phyloP scores from a whole-genome alignment of 2,888 invertebrate species.

The Doris montereyensis region DNA sequence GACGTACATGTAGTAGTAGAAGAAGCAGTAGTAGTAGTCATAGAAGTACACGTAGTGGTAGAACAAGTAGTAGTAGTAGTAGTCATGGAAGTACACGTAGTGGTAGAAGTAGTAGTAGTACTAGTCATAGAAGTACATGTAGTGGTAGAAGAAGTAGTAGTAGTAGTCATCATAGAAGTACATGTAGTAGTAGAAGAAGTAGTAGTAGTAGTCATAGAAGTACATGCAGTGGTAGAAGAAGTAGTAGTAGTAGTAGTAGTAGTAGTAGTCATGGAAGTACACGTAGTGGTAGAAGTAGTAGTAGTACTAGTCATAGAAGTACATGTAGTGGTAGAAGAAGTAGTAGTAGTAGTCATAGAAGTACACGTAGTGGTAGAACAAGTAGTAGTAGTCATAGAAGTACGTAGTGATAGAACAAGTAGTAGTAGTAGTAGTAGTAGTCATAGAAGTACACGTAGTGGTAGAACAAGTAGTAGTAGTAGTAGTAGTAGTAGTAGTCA shows the following conservation, averaged over 20 bases:
- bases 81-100: slow-evolving; percentile 26
- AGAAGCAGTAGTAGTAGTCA: no score
- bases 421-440: slow-evolving; percentile 23
- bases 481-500: slow-evolving; percentile 15
- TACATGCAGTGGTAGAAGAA: slow-evolving; percentile 7
- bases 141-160: not conserved
- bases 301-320: slow-evolving; percentile 17
- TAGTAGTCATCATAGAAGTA: not conserved
- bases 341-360: slow-evolving; percentile 16
- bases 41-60: no score
- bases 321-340: not conserved
- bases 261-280: slow-evolving; percentile 17
- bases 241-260: slow-evolving; percentile 7
- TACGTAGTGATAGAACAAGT: slow-evolving; percentile 32
- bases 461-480: slow-evolving; percentile 37
- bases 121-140: slow-evolving; percentile 8
- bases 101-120: slow-evolving; percentile 27
- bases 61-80: slow-evolving; percentile 33
- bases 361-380: no score
- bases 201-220: slow-evolving; percentile 16
- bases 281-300: slow-evolving; percentile 7
- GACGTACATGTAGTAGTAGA: slow-evolving; percentile 37
- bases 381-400: no score
- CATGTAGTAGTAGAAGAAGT: not conserved
- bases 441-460: slow-evolving; percentile 18